These are phyloP conservation scores for Pygmarrhopalites habei DNA, from an alignment of 1,140 invertebrate genomes.

Conservation along the genomic window DNA sequence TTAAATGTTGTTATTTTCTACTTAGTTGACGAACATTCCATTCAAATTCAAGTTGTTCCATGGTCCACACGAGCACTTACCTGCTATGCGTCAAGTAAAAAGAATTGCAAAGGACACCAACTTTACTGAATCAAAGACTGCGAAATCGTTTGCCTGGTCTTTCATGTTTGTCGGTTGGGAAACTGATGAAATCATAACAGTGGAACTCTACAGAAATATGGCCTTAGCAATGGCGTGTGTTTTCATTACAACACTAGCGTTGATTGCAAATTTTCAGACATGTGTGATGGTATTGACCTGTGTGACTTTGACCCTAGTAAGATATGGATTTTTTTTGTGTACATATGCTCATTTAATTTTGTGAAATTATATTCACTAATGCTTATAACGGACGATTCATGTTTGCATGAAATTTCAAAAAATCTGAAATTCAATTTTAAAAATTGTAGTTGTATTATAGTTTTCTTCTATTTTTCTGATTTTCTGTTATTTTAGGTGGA, in stretches of 20 bases:
- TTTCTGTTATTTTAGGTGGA: too few species aligned
- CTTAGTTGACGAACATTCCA: constrained; percentile 51
- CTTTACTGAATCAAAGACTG: constrained; percentile 43
- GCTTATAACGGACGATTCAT: too few species aligned
- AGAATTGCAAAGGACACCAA: constrained; percentile 46
- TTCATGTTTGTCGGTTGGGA: constrained; percentile 65
- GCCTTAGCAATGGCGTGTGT: constrained; percentile 69
- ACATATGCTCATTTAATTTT: too few species aligned
- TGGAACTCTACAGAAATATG: constrained; percentile 71
- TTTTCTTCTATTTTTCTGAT: too few species aligned
- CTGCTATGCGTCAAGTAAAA: constrained; percentile 63
- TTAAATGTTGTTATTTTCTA: constrained; percentile 24
- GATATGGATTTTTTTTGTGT: too few species aligned
- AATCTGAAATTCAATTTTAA: too few species aligned
- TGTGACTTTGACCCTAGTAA: constrained; percentile 52
- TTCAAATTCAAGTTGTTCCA: constrained; percentile 56
- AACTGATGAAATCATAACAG: constrained; percentile 66
- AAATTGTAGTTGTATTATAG: too few species aligned
- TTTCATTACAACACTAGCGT: constrained; percentile 65
- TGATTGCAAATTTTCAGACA: constrained; percentile 71
- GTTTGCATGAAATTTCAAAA: too few species aligned
- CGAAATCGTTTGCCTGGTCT: constrained; percentile 59
- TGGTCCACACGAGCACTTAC: constrained; percentile 58
- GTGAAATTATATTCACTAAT: too few species aligned
- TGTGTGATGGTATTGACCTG: constrained; percentile 47